Evolutionary conservation across 2,888 invertebrate species (phyloP).

Genomic region (Caenorhabditis parvicauda): DNA sequence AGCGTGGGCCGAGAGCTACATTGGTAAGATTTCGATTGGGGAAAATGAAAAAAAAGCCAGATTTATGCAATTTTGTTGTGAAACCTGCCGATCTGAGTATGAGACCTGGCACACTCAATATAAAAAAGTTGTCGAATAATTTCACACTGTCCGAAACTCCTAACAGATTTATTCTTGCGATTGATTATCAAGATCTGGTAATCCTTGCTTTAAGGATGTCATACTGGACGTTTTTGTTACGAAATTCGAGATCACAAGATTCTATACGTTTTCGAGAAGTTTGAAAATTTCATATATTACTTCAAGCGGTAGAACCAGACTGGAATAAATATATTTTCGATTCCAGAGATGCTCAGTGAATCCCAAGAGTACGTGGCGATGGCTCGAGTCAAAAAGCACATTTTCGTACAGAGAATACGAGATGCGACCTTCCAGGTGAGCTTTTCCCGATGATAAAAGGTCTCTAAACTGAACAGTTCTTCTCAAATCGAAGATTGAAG

Average conservation of each 20-base stretch:
- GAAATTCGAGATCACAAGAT: no score
- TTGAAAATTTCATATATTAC: no score
- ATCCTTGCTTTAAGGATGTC: no score
- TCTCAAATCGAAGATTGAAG: no score
- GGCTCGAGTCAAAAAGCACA: slow-evolving; percentile 32
- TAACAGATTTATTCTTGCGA: background rate
- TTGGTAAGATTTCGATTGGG: slow-evolving; percentile 11
- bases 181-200: background rate
- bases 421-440: slow-evolving; percentile 18
- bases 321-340: no score
- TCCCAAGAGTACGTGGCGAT: slow-evolving; percentile 25
- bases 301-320: no score
- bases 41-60: background rate
- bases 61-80: background rate
- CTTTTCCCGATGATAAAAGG: background rate
- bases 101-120: background rate
- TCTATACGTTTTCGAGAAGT: no score
- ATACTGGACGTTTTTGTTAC: no score
- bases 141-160: background rate
- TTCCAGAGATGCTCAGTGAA: slow-evolving; percentile 39
- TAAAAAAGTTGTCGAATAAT: background rate
- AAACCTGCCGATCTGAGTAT: background rate
- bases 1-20: slow-evolving; percentile 37
- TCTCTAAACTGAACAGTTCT: no score
- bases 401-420: slow-evolving; percentile 21